A percentile compares a stretch with the other conserved stretches of the same genome.
phyloP scores from a whole-genome alignment of 2,113 vertebrate genomes.

The Chloropsis cyanopogon region DNA sequence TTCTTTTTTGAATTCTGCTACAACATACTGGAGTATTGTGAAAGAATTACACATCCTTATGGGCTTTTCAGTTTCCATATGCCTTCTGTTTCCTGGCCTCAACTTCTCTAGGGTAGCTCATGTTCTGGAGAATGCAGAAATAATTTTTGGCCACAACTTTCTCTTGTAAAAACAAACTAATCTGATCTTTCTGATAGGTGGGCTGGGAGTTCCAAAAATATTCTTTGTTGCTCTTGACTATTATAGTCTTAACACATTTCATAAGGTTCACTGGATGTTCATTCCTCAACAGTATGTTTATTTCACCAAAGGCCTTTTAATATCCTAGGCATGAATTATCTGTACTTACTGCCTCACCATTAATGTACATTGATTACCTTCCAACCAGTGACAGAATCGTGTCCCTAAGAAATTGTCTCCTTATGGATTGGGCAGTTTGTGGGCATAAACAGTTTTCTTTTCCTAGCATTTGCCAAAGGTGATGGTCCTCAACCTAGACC shows the following conservation, averaged over 20 bases:
- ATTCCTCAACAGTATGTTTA: neutral
- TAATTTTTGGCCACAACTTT: neutral
- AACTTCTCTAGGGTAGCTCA: neutral
- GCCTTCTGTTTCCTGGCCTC: neutral
- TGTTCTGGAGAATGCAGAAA: neutral
- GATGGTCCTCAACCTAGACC: neutral
- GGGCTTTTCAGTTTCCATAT: neutral
- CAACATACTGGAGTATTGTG: neutral
- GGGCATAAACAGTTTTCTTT: neutral
- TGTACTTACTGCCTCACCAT: neutral
- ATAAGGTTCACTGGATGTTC: neutral
- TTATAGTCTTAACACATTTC: neutral
- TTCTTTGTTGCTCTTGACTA: neutral
- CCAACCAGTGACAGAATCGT: neutral
- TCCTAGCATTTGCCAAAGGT: neutral
- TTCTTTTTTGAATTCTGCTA: neutral
- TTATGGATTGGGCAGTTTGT: neutral
- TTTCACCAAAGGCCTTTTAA: neutral
- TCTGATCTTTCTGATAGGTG: neutral
- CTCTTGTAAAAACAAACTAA: neutral
- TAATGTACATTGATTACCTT: neutral
- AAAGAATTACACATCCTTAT: neutral
- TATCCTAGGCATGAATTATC: neutral
- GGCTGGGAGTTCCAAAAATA: neutral
- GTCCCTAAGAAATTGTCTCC: neutral